Evolutionary conservation across 2,113 vertebrate genomes (phyloP).

Genomic region (Centrocercus urophasianus): DNA sequence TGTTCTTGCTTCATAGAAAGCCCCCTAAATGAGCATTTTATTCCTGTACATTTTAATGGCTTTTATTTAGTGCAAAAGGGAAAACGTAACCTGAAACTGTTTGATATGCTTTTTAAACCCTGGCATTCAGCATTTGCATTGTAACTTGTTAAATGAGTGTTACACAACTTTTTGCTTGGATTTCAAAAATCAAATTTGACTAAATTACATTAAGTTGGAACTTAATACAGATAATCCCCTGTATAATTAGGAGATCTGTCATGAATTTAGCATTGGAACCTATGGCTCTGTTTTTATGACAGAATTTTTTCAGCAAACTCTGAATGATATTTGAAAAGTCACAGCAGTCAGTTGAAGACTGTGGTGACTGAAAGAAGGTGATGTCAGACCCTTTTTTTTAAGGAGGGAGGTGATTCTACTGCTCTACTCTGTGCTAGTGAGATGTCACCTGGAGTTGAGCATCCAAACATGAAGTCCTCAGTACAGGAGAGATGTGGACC

Average conservation of each 20-base stretch:
- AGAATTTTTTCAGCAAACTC: not conserved
- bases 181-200: not conserved
- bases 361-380: too few species aligned
- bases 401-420: too few species aligned
- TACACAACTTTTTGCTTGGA: constrained; percentile 27
- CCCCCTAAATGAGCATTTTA: constrained; percentile 60
- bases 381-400: too few species aligned
- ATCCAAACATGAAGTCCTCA: too few species aligned
- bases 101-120: constrained; percentile 64
- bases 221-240: not conserved
- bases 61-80: constrained; percentile 75
- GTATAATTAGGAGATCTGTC: not conserved
- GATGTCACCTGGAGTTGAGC: too few species aligned
- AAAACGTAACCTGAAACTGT: constrained; percentile 59
- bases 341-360: too few species aligned
- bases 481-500: too few species aligned
- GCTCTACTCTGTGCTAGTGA: too few species aligned
- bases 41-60: constrained; percentile 68
- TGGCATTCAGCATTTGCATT: constrained; percentile 68
- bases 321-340: too few species aligned
- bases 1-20: constrained; percentile 60
- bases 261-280: not conserved
- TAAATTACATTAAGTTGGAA: not conserved
- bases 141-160: constrained; percentile 57
- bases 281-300: not conserved